Conservation (phyloP, 2,888 invertebrate species). For the Willowsia nigromaculata region DNA sequence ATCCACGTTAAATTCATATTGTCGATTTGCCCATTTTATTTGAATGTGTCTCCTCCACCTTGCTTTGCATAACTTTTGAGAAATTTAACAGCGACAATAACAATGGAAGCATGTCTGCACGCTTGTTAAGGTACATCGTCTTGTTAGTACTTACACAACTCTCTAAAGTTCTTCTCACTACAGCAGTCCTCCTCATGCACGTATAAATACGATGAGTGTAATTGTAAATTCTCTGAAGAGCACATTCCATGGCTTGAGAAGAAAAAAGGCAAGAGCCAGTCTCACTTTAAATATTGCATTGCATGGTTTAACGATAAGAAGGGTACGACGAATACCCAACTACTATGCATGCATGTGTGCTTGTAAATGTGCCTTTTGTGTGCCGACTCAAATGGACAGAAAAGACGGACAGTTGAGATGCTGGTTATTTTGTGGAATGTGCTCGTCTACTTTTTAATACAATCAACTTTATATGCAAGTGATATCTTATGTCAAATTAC, state of each 20-base stretch:
- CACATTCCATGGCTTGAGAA: background rate
- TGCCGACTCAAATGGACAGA: constrained; percentile 7
- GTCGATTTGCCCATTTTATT: background rate
- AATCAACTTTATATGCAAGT: constrained; percentile 21
- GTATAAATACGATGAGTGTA: background rate
- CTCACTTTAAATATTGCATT: constrained; percentile 37
- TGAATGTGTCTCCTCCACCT: too few species aligned
- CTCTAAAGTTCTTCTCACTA: too few species aligned
- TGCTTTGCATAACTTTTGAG: too few species aligned
- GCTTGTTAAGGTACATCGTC: background rate
- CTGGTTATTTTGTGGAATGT: constrained; percentile 60
- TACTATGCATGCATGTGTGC: background rate
- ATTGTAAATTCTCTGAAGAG: constrained; percentile 40
- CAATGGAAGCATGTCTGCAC: background rate
- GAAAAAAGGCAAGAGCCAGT: background rate
- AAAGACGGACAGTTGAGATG: constrained; percentile 47
- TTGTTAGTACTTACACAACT: too few species aligned
- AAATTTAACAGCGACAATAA: background rate
- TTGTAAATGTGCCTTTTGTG: background rate
- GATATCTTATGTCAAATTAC: background rate
- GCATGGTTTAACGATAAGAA: background rate
- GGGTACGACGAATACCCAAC: too few species aligned
- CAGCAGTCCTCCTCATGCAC: background rate
- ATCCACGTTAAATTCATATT: constrained; percentile 1
- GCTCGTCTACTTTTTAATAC: constrained; percentile 14